Conservation (phyloP, 2,113 vertebrate species). For the Lamprotornis superbus region DNA sequence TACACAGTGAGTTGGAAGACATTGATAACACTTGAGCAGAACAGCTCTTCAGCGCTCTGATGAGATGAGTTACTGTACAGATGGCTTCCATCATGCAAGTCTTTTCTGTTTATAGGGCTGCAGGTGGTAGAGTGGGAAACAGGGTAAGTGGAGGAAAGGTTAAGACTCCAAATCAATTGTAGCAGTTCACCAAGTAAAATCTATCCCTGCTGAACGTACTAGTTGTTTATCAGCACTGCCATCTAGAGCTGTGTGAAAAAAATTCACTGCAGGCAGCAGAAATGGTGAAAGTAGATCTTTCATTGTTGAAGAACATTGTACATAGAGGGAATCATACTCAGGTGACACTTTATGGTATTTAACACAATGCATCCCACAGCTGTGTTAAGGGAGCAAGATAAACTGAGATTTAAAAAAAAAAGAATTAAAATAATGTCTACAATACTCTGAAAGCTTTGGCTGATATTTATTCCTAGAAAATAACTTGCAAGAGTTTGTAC, state of each 20-base stretch:
- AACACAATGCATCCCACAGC: not conserved
- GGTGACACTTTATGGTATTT: not conserved
- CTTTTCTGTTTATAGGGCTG: conserved; percentile 65
- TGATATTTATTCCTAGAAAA: not conserved
- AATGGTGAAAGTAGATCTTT: not conserved
- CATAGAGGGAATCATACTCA: not conserved
- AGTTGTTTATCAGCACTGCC: conserved; percentile 64
- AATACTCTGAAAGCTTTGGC: not conserved
- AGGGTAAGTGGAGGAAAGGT: conserved; percentile 63
- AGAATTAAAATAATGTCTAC: not conserved
- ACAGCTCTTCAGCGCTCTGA: conserved; percentile 60
- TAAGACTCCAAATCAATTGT: conserved; percentile 46
- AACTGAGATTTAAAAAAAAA: not conserved
- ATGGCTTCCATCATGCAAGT: conserved; percentile 67
- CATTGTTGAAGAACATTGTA: not conserved
- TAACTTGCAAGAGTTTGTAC: not conserved
- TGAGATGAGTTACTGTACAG: conserved; percentile 72
- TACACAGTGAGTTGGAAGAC: conserved; percentile 65
- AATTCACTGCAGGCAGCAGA: not conserved
- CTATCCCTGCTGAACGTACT: conserved; percentile 6
- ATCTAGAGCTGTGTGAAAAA: conserved; percentile 61
- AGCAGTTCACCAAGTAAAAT: conserved; percentile 47
- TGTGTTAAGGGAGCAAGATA: not conserved
- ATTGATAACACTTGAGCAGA: conserved; percentile 65
- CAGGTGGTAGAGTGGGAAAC: conserved; percentile 67